phyloP scores from a whole-genome alignment of 53 echinoderm and acorn worm species.

The Patiria pectinifera region DNA sequence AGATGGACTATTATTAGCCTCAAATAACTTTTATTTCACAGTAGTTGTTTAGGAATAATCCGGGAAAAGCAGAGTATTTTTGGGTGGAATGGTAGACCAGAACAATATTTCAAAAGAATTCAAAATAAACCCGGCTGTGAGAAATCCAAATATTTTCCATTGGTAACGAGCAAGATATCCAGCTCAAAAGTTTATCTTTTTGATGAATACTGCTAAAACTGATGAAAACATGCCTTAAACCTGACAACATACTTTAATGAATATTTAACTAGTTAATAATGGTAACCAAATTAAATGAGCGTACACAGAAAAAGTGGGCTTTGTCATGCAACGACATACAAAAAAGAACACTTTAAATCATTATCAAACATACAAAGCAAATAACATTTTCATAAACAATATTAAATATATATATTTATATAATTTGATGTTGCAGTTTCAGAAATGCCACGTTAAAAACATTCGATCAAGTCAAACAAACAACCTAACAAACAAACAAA shows the following conservation, averaged over 20 bases:
- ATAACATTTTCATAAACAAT: background rate
- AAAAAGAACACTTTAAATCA: conserved; percentile 10
- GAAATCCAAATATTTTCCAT: background rate
- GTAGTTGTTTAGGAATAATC: background rate
- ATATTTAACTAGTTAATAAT: background rate
- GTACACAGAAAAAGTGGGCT: background rate
- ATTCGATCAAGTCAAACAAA: background rate
- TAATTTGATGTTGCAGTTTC: conserved; percentile 39
- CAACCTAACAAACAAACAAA: background rate
- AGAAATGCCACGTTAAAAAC: conserved; percentile 39
- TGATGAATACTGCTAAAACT: conserved; percentile 13
- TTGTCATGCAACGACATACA: conserved; percentile 3
- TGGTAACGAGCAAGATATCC: background rate
- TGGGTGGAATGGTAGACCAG: conserved; percentile 1
- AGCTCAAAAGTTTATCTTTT: background rate
- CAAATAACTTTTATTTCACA: conserved; percentile 25
- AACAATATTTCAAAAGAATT: background rate
- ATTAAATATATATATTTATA: conserved; percentile 34
- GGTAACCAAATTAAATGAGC: background rate
- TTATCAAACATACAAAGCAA: conserved; percentile 32
- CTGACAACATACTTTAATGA: background rate
- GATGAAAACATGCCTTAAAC: background rate
- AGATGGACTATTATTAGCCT: background rate
- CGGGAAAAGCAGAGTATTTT: background rate
- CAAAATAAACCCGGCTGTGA: background rate